Base-by-base conservation (phyloP, 2,797 vertebrate species). In the Gallinago solitaria region DNA sequence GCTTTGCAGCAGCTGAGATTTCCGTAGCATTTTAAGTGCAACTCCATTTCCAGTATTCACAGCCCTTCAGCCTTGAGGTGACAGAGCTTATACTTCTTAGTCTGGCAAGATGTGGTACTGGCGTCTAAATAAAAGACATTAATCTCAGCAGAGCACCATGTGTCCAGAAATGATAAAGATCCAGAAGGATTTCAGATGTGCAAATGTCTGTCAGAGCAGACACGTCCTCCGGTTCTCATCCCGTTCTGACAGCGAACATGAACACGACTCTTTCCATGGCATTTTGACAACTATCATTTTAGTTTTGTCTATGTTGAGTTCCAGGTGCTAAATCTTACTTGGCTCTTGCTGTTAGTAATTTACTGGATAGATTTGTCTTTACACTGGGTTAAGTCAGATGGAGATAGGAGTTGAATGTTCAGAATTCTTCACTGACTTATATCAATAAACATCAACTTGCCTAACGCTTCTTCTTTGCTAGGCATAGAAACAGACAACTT, bases 1-100 rank as follows among this genome's bases (percentile, higher is more conserved):
- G 32, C 51, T 69, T 41, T 27, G 47, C 89, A 82, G 61, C 77
- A 84, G 74, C 51, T 91, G 93, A 23, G 27, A 28, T 64, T 76
- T 67, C 74, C 70, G 43, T 51, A 45, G 25, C 14, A 1, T 57
- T 18, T 63, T 6, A 81, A 47, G 25, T 41, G 21, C 64, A 51
- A 3, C n/a, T 89, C 33, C 12, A 1, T 68, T 79, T 83, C 39
- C 68, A 77, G 81, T 39, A 6, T 32, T 68, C 32, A 23, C 32
- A 89, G 45, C 35, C 68, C 27, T 37, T 89, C 41, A 69, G 65
- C 61, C 82, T 61, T 8, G 41, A 81, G 82, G 79, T 96, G 79
- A 45, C 27, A 14, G 1, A 23, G 53, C 33, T 79, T 37, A 8
- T 41, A 9, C 59, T 76, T 54, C 67, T 23, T 35, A 6, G 18